Conservation (phyloP, 2,797 vertebrate genomes). For the Gephyroberyx darwinii region DNA sequence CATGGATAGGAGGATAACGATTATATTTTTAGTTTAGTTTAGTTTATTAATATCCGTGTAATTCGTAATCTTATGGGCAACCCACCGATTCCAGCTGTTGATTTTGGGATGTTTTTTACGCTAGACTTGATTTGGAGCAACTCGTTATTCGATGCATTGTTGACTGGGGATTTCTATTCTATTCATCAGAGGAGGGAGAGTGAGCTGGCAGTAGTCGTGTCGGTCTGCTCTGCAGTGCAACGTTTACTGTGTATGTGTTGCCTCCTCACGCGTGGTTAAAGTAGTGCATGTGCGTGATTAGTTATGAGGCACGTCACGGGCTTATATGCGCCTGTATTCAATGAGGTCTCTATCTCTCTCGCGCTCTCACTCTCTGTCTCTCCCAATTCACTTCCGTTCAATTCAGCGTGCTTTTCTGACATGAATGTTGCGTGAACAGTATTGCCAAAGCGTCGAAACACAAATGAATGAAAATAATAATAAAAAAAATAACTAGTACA, state of each 20-base stretch:
- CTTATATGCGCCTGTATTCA: slow-evolving; percentile 24
- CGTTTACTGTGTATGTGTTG: slow-evolving; percentile 60
- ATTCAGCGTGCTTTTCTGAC: background rate
- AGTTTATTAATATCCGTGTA: slow-evolving; percentile 34
- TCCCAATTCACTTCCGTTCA: slow-evolving; percentile 2
- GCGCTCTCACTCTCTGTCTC: slow-evolving; percentile 37
- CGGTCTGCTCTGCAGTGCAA: slow-evolving; percentile 79
- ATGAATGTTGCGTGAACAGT: background rate
- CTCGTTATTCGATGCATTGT: slow-evolving; percentile 31
- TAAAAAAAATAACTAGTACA: background rate
- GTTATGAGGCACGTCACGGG: slow-evolving; percentile 61
- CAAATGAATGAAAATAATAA: background rate
- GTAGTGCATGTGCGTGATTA: slow-evolving; percentile 70
- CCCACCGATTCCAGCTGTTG: slow-evolving; percentile 48
- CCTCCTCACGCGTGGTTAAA: slow-evolving; percentile 63
- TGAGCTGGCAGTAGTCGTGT: slow-evolving; percentile 74
- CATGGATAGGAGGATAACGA: slow-evolving; percentile 23
- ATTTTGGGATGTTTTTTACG: slow-evolving; percentile 44
- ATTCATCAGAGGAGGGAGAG: slow-evolving; percentile 56
- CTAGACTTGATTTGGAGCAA: slow-evolving; percentile 1
- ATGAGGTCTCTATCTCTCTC: slow-evolving; percentile 23
- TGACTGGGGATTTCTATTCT: slow-evolving; percentile 65
- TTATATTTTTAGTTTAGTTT: slow-evolving; percentile 31
- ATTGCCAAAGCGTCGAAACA: background rate
- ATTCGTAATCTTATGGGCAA: slow-evolving; percentile 29